Percentiles rank a stretch among this genome's conserved stretches.
These are phyloP conservation scores for Halocynthia roretzi DNA, from an alignment of 23 tunicate genomes.

Conservation along the genomic window DNA sequence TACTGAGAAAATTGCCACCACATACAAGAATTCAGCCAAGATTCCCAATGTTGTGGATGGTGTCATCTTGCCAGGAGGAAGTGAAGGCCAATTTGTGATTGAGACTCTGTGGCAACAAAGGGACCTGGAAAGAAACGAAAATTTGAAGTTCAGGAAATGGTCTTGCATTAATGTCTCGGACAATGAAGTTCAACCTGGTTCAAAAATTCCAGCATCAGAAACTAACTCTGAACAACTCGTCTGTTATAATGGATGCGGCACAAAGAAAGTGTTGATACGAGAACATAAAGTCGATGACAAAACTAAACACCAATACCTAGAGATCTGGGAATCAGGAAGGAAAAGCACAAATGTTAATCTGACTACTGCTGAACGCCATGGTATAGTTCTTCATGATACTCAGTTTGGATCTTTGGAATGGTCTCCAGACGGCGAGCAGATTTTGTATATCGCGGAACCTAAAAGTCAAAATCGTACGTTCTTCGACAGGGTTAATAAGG, in stretches of 20 bases:
- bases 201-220: constrained; percentile 35
- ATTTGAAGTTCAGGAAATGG: constrained; percentile 17
- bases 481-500: constrained; percentile 1
- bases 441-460: constrained; percentile 68
- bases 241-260: constrained; percentile 23
- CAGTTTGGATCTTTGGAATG: constrained; percentile 74
- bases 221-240: constrained; percentile 32
- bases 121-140: constrained; percentile 49
- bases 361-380: constrained; percentile 59
- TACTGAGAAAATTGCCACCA: background rate
- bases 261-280: constrained; percentile 29
- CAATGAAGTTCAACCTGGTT: background rate
- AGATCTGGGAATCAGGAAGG: constrained; percentile 47
- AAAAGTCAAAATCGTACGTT: constrained; percentile 17
- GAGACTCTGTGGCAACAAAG: constrained; percentile 37
- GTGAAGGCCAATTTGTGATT: background rate
- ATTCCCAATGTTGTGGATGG: background rate
- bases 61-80: background rate
- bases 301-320: constrained; percentile 42
- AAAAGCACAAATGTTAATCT: constrained; percentile 38
- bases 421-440: constrained; percentile 46
- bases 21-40: background rate
- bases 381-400: constrained; percentile 50
- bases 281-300: constrained; percentile 36
- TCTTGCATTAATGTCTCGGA: constrained; percentile 3